A percentile compares a stretch with the other conserved stretches of the same genome.
Evolutionary conservation across 2,113 vertebrate genomes (phyloP).

Genomic region (Sinocyclocheilus anophthalmus): DNA sequence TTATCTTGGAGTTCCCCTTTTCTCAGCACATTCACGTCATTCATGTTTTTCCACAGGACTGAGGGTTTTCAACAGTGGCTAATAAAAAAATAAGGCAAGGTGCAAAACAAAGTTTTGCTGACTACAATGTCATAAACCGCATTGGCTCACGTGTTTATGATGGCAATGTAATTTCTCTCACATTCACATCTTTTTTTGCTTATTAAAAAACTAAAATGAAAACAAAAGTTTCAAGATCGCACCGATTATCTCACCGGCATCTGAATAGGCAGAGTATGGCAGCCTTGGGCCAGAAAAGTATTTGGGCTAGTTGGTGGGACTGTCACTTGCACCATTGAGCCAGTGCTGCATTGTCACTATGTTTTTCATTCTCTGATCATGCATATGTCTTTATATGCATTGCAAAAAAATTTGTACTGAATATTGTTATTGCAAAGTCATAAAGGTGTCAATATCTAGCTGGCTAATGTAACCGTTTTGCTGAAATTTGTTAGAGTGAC

Average conservation of each 20-base stretch:
- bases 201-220: background rate
- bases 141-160: background rate
- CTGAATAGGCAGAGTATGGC: background rate
- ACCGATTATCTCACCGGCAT: background rate
- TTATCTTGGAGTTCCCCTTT: conserved; percentile 37
- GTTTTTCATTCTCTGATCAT: background rate
- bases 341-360: background rate
- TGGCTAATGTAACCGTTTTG: background rate
- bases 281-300: background rate
- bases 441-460: background rate
- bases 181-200: background rate
- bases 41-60: background rate
- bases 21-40: background rate
- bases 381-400: background rate
- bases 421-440: background rate
- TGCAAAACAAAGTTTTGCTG: conserved; percentile 14
- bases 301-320: too few species aligned
- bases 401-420: background rate
- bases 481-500: background rate
- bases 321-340: background rate
- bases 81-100: background rate
- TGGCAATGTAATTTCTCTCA: background rate
- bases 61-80: background rate
- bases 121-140: background rate
- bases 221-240: background rate